These are phyloP conservation scores for Notiomystis cincta DNA, from an alignment of 2,113 vertebrate genomes.

Conservation along the genomic window DNA sequence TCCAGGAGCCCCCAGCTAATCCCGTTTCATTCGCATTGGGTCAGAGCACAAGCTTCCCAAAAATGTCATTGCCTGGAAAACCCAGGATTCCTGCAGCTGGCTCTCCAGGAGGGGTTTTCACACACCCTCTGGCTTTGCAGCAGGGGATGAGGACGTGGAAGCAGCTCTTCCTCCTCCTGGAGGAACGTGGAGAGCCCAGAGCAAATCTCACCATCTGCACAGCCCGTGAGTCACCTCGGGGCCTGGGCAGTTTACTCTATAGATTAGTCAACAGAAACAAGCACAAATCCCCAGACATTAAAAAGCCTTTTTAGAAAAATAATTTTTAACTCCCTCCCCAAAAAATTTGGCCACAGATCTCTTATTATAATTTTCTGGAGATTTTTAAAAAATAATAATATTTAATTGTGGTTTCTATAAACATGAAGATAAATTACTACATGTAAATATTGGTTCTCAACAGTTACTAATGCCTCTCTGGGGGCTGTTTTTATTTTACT, in stretches of 20 bases:
- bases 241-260: slow-evolving; percentile 10
- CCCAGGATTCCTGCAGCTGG: slow-evolving; percentile 4
- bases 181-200: neutral
- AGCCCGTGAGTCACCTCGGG: slow-evolving; percentile 52
- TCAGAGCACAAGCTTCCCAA: slow-evolving; percentile 39
- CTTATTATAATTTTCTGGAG: slow-evolving; percentile 5
- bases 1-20: neutral
- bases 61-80: neutral
- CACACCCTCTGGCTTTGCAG: slow-evolving; percentile 37
- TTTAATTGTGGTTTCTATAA: slow-evolving; percentile 33
- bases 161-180: slow-evolving; percentile 12
- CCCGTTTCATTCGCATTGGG: neutral
- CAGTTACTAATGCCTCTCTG: slow-evolving; percentile 10
- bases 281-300: slow-evolving; percentile 13
- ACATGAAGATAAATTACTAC: slow-evolving; percentile 1
- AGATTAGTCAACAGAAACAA: slow-evolving; percentile 50
- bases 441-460: slow-evolving; percentile 5
- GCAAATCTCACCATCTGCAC: slow-evolving; percentile 58
- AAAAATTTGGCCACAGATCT: neutral
- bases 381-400: neutral
- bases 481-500: slow-evolving; percentile 28
- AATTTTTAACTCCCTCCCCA: neutral
- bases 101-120: slow-evolving; percentile 63
- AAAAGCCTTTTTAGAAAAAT: neutral
- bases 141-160: neutral